phyloP scores from a whole-genome alignment of 2,113 vertebrate genomes.

The Pomatostomus ruficeps region DNA sequence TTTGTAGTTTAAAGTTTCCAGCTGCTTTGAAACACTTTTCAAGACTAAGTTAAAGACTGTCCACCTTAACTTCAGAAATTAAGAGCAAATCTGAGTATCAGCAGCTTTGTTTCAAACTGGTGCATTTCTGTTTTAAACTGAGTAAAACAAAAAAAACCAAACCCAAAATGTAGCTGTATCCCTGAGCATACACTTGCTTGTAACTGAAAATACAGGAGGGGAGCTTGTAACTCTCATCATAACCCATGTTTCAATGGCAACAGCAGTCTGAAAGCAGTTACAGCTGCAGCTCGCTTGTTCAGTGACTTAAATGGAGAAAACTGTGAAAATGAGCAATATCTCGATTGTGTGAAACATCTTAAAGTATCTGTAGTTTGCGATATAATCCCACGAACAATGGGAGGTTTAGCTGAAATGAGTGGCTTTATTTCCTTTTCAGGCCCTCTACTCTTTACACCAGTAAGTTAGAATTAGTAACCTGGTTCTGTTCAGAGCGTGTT shows the following conservation, averaged over 20 bases:
- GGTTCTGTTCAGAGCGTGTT: neutral
- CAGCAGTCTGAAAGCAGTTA: neutral
- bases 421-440: neutral
- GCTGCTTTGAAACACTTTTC: neutral
- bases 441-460: neutral
- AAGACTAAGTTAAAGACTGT: neutral
- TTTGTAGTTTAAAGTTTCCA: neutral
- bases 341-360: neutral
- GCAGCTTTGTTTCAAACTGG: neutral
- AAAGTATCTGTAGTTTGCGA: neutral
- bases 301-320: neutral
- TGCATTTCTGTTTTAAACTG: neutral
- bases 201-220: neutral
- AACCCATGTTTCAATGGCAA: neutral
- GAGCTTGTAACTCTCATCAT: neutral
- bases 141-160: neutral
- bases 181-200: neutral
- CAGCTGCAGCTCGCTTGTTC: neutral
- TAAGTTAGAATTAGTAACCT: neutral
- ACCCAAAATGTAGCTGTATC: neutral
- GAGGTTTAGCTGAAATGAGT: neutral
- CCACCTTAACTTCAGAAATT: neutral
- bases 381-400: neutral
- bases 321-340: slow-evolving; percentile 9
- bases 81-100: neutral